Percentiles rank a stretch among this genome's conserved stretches.
Conservation (phyloP, 2,797 vertebrate species). For the Prunella strophiata region DNA sequence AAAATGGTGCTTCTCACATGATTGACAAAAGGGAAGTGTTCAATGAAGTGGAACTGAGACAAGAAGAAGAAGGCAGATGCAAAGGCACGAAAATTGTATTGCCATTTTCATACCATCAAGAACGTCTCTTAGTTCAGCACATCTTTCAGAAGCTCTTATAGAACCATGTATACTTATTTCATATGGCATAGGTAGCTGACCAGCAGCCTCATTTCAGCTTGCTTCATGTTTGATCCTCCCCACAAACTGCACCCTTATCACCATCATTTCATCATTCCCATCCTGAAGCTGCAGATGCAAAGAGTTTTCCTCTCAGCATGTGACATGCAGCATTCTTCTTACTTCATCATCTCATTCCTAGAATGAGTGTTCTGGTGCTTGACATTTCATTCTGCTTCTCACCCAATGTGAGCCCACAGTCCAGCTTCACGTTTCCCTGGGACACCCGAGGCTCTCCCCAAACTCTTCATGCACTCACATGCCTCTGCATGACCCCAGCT, state of each 20-base stretch:
- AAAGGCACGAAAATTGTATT: not conserved
- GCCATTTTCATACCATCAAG: not conserved
- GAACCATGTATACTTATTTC: not conserved
- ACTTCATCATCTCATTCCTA: not conserved
- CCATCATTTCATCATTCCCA: not conserved
- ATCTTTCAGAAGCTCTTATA: not conserved
- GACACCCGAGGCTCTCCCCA: not conserved
- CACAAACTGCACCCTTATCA: not conserved
- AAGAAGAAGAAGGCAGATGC: not conserved
- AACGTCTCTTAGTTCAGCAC: not conserved
- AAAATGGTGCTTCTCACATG: not conserved
- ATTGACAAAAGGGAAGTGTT: not conserved
- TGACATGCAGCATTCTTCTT: not conserved
- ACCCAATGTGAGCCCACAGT: fast-evolving
- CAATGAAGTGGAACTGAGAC: not conserved
- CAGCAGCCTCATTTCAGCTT: not conserved
- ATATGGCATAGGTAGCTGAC: not conserved
- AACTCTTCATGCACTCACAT: not conserved
- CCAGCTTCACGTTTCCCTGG: not conserved
- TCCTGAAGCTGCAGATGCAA: not conserved
- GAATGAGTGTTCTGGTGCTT: not conserved
- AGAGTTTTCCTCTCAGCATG: not conserved
- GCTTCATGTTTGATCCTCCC: not conserved
- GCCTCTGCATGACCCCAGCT: not conserved
- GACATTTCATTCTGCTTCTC: not conserved